Conservation (phyloP, 2,113 vertebrate genomes). For the Cebus imitator region DNA sequence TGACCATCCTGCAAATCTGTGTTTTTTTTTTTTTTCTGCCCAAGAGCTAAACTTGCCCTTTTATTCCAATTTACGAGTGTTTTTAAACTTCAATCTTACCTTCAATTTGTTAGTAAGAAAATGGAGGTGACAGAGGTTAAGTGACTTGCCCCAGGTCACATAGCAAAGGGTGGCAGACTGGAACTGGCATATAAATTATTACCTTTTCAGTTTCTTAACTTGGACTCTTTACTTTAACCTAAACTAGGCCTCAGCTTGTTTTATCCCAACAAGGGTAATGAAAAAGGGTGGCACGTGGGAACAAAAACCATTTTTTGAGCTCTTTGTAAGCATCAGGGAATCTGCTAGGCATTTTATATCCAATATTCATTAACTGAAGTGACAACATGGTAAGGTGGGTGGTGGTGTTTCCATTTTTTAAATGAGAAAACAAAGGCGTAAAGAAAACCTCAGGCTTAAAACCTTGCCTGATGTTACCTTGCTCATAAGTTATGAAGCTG, state of each 20-base stretch:
- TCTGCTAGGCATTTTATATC: background rate
- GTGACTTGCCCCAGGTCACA: conserved; percentile 7
- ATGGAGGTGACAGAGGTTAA: background rate
- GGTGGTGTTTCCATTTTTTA: background rate
- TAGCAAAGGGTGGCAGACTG: background rate
- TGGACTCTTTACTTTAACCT: conserved; percentile 36
- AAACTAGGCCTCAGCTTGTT: background rate
- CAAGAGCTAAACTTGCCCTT: background rate
- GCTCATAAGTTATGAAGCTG: background rate
- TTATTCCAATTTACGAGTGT: conserved; percentile 7
- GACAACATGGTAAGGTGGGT: background rate
- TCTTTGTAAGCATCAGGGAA: conserved; percentile 15
- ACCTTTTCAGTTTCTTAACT: conserved; percentile 4
- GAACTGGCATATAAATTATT: background rate
- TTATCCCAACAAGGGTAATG: background rate
- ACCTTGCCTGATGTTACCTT: background rate
- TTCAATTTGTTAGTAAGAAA: conserved; percentile 41
- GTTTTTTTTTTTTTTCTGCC: background rate
- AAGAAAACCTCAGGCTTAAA: background rate
- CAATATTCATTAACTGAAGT: conserved; percentile 21
- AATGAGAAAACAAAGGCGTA: background rate
- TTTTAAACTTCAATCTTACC: background rate
- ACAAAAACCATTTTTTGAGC: background rate
- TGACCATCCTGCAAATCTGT: background rate
- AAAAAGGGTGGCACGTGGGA: background rate